These are phyloP conservation scores for Macrotus californicus DNA, from an alignment of 2,113 vertebrate genomes.

Conservation along the genomic window DNA sequence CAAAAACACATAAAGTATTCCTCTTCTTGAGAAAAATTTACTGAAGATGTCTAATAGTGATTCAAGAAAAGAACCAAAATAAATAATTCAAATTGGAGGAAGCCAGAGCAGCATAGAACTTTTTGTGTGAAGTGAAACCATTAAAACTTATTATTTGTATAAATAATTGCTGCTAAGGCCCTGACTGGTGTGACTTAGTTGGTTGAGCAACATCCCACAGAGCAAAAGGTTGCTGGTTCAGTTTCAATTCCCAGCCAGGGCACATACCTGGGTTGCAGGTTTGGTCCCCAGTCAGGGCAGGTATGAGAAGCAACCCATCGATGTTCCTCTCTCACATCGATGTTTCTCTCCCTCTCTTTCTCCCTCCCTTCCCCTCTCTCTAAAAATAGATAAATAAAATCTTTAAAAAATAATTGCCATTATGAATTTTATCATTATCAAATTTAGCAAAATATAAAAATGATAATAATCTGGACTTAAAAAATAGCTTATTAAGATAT, in stretches of 20 bases:
- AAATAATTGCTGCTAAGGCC: slow-evolving; percentile 13
- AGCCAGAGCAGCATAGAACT: neutral
- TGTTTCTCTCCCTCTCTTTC: no score
- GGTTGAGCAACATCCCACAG: no score
- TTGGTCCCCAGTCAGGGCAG: no score
- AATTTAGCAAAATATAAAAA: slow-evolving; percentile 25
- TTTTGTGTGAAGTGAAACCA: neutral
- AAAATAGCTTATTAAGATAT: neutral
- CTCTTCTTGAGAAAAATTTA: neutral
- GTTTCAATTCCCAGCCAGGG: no score
- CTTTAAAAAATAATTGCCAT: neutral
- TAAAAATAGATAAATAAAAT: no score
- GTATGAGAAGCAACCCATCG: no score
- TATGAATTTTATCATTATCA: neutral
- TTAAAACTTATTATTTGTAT: neutral
- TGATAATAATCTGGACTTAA: neutral
- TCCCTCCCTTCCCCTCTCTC: no score
- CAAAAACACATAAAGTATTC: neutral
- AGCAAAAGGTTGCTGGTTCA: no score
- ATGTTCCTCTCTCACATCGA: no score
- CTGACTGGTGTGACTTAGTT: no score
- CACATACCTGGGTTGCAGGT: no score
- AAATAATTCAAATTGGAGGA: slow-evolving; percentile 12
- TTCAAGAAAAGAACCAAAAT: slow-evolving; percentile 26
- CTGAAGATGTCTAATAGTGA: neutral